Conservation (phyloP, 2,888 invertebrate species). For the Rapana venosa region DNA sequence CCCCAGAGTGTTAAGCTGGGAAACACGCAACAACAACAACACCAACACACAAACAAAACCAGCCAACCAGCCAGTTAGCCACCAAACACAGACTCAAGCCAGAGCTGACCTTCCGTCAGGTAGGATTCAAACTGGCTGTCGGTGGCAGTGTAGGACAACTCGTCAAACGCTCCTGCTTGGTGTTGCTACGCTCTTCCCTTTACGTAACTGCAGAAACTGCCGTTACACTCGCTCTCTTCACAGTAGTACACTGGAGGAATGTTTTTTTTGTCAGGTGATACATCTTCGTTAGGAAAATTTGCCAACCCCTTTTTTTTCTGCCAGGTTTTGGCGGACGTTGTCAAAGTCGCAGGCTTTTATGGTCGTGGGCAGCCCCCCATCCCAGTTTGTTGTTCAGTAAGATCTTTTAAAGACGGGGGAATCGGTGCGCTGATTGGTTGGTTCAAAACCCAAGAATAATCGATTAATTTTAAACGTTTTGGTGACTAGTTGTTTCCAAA, state of each 20-base stretch:
- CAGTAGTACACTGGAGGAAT: conserved; percentile 32
- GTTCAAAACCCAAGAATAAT: too few relatives aligned
- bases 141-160: neutral
- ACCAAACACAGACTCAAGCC: neutral
- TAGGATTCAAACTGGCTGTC: conserved; percentile 19
- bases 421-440: neutral
- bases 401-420: conserved; percentile 21
- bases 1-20: too few relatives aligned
- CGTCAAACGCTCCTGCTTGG: neutral
- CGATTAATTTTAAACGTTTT: too few relatives aligned
- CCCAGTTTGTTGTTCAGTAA: conserved; percentile 44
- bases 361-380: conserved; percentile 33
- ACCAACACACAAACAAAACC: neutral
- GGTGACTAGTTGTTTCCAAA: too few relatives aligned
- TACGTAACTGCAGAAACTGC: neutral
- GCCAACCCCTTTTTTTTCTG: conserved; percentile 13
- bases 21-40: too few relatives aligned
- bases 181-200: neutral
- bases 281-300: neutral
- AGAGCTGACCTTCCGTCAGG: conserved; percentile 26
- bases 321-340: conserved; percentile 12
- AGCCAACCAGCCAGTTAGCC: neutral
- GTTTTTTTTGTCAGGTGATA: conserved; percentile 34
- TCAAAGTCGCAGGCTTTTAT: conserved; percentile 26
- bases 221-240: neutral